These are phyloP conservation scores for Cydia fagiglandana DNA, from an alignment of 1,140 invertebrate species.

Conservation along the genomic window DNA sequence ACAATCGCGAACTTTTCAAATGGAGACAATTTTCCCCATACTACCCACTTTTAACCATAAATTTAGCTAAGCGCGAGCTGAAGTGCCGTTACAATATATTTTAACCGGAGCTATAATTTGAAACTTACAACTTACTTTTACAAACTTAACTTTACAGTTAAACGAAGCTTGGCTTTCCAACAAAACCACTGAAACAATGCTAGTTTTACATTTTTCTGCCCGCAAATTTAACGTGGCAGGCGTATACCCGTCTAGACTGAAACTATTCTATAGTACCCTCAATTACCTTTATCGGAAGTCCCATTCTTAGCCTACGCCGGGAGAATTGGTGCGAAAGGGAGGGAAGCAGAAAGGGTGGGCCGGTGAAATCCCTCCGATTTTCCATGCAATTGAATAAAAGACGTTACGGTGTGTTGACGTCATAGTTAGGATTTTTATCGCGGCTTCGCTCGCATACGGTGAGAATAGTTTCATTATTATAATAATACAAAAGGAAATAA, in stretches of 20 bases:
- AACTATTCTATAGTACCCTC: slow-evolving; percentile 76
- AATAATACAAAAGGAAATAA: not conserved
- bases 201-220: not conserved
- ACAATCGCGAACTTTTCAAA: slow-evolving; percentile 50
- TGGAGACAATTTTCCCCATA: slow-evolving; percentile 47
- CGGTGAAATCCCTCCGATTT: slow-evolving; percentile 72
- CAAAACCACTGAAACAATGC: not conserved
- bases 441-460: slow-evolving; percentile 33
- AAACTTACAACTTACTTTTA: slow-evolving; percentile 63
- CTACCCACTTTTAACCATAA: slow-evolving; percentile 51
- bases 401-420: slow-evolving; percentile 68
- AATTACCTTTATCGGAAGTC: slow-evolving; percentile 62
- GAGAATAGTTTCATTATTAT: slow-evolving; percentile 8
- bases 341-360: slow-evolving; percentile 53
- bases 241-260: slow-evolving; percentile 69
- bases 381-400: slow-evolving; percentile 77
- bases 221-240: slow-evolving; percentile 22
- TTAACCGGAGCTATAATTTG: slow-evolving; percentile 68
- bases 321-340: slow-evolving; percentile 47
- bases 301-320: slow-evolving; percentile 41
- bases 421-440: slow-evolving; percentile 56
- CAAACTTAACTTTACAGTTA: slow-evolving; percentile 3
- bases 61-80: slow-evolving; percentile 67
- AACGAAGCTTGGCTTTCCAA: not conserved
- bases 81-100: slow-evolving; percentile 70